Conservation (phyloP, 2,113 vertebrate species). For the Hystrix cristata region DNA sequence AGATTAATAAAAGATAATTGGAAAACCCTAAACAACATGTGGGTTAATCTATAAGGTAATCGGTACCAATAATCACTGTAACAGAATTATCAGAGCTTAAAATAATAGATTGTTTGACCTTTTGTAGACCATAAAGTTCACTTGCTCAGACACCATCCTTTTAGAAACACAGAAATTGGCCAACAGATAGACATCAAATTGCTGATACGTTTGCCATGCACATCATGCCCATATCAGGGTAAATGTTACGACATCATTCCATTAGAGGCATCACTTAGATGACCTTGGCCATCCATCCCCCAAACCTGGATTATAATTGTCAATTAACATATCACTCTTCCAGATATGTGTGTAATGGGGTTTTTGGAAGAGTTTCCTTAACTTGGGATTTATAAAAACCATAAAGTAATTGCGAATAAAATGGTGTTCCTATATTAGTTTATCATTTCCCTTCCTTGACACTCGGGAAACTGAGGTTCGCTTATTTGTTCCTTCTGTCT, state of each 20-base stretch:
- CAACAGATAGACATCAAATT: neutral
- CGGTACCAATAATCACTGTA: neutral
- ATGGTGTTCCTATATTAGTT: neutral
- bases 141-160: neutral
- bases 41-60: neutral
- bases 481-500: neutral
- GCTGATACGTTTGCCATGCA: neutral
- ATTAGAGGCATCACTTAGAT: neutral
- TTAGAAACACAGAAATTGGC: neutral
- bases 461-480: neutral
- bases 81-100: neutral
- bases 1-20: neutral
- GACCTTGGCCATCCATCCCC: neutral
- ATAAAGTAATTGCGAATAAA: neutral
- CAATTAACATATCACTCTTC: neutral
- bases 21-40: neutral
- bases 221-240: neutral
- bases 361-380: neutral
- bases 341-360: neutral
- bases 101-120: neutral
- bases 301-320: slow-evolving; percentile 1
- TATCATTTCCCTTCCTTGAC: neutral
- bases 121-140: neutral
- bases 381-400: slow-evolving; percentile 17
- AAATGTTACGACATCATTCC: neutral